Base-by-base conservation (phyloP, 2,888 invertebrate genomes). In the Incurvaria masculella region DNA sequence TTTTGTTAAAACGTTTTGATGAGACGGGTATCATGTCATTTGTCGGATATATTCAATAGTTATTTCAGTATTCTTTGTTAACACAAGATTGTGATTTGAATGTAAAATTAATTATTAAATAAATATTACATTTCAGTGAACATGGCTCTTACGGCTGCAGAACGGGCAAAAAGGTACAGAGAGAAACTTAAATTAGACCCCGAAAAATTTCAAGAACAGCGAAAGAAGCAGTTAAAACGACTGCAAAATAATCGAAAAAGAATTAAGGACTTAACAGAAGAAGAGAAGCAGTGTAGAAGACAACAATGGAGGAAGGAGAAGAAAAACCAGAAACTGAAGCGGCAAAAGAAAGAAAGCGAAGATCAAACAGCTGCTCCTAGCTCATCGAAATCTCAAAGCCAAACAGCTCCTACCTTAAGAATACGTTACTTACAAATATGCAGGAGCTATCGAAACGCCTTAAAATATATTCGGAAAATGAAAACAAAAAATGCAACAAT, bases 281-380 rank as follows among this genome's bases (percentile, higher is more conserved):
- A n/a, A 20, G 46, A 51, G 26, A 51, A 51, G 20, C 11, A 44
- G 40, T 14, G 6, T 21, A 18, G 18, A 42, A 44, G 48, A 48
- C 46, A 51, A 51, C 14, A 19, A 19, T 51, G 48, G 46, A 40
- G 48, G 16, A 44, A 51, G n/a, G 41, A 51, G 17, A 46, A 51
- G 41, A 48, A 26, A 16, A 50, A 39, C 26, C 21, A 42, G 21
- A 45, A 38, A 44, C 14, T 19, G 23, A 41, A 17, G 33, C 44
- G 47, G 23, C 47, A 23, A 17, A 42, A 47, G 17, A 47, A 21
- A 42, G 21, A 26, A 38, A 47, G 17, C 23, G 23, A 23, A 23
- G 6, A 23, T 23, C 23, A 23, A 23, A 23, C 23, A 23, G 23
- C 23, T 23, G 23, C 10, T 6, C 23, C 23, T 6, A 10, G 23